Evolutionary conservation across 2,888 invertebrate species (phyloP).

Genomic region (Cecidostiba fungosa): DNA sequence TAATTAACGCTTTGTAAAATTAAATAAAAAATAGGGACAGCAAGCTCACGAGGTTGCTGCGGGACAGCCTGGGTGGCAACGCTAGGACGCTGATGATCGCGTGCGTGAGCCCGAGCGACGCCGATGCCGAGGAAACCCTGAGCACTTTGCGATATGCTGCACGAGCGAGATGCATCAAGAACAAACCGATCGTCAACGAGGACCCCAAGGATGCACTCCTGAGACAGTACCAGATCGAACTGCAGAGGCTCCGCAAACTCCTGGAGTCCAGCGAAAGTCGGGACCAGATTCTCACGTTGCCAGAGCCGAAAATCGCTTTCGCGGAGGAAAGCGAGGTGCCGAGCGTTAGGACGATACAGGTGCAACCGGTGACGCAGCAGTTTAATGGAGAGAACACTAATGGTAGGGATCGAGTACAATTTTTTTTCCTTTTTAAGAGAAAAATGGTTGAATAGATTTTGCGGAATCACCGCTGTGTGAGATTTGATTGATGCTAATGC

Average conservation of each 20-base stretch:
- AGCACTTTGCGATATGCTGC: slow-evolving; percentile 92
- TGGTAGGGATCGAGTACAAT: background rate
- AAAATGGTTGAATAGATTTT: too few relatives aligned
- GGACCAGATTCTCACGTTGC: background rate
- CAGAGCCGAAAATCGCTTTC: background rate
- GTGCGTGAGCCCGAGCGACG: slow-evolving; percentile 90
- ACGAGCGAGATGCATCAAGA: slow-evolving; percentile 92
- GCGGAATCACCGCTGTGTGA: too few relatives aligned
- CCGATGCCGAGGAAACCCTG: slow-evolving; percentile 91
- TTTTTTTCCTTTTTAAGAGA: too few relatives aligned
- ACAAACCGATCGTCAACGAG: slow-evolving; percentile 92
- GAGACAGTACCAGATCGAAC: slow-evolving; percentile 92
- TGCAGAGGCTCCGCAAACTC: slow-evolving; percentile 85
- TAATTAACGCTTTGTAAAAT: background rate
- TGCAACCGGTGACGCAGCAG: background rate
- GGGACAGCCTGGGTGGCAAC: slow-evolving; percentile 93
- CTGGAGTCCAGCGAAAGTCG: slow-evolving; percentile 76
- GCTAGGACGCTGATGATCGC: slow-evolving; percentile 95
- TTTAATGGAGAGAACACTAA: background rate
- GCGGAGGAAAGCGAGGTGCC: background rate
- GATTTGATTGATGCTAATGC: too few relatives aligned
- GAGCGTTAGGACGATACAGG: background rate
- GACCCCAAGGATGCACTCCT: slow-evolving; percentile 95
- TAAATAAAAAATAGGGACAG: slow-evolving; percentile 87
- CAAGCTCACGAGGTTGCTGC: slow-evolving; percentile 89